These are phyloP conservation scores for Tiliacea aurago DNA, from an alignment of 2,888 invertebrate genomes.

Conservation along the genomic window DNA sequence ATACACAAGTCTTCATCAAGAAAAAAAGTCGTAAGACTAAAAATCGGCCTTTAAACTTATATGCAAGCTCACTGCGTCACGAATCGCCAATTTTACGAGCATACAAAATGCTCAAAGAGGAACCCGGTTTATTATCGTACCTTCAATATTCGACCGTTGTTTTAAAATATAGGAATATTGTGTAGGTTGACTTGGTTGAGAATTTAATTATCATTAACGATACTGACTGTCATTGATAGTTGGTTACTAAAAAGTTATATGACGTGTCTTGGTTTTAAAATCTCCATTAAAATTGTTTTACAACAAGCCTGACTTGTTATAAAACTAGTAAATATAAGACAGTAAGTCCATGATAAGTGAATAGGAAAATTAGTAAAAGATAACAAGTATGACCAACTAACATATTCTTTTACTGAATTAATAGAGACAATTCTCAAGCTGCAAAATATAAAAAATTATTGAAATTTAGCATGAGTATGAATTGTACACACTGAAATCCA, in stretches of 20 bases:
- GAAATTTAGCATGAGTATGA: neutral
- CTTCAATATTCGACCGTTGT: conserved; percentile 21
- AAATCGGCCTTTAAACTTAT: conserved; percentile 16
- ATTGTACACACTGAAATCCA: neutral
- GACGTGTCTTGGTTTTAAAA: neutral
- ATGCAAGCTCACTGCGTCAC: conserved; percentile 37
- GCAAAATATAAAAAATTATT: neutral
- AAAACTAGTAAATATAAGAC: neutral
- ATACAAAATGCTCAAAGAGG: conserved; percentile 27
- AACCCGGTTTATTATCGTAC: conserved; percentile 23
- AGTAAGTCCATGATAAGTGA: neutral
- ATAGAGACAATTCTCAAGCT: neutral
- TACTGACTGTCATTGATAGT: neutral
- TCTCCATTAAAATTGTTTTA: neutral
- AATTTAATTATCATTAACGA: conserved; percentile 27
- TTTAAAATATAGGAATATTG: conserved; percentile 1
- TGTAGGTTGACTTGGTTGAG: neutral
- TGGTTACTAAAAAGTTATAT: neutral
- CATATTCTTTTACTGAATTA: neutral
- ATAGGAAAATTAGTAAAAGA: neutral
- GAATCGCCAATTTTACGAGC: conserved; percentile 38
- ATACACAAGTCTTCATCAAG: neutral
- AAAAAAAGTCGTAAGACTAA: conserved; percentile 13
- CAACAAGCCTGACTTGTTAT: no score
- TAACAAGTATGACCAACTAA: neutral